A percentile compares a stretch with the other conserved stretches of the same genome.
Conservation (phyloP, 2,888 invertebrate genomes). For the Brachylomia viminalis region DNA sequence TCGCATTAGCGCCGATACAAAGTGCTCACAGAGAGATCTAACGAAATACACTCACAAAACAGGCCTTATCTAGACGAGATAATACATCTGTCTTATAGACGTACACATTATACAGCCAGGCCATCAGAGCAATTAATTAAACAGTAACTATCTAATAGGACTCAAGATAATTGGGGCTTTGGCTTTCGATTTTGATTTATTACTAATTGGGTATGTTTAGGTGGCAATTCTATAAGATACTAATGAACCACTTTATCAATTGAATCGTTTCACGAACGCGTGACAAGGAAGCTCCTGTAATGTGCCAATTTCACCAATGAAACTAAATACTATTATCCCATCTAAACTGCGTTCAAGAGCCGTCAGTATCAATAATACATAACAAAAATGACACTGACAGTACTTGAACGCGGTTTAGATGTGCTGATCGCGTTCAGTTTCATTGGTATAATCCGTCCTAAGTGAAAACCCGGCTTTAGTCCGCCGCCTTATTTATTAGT, state of each 20-base stretch:
- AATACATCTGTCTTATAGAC: constrained; percentile 28
- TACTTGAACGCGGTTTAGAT: neutral
- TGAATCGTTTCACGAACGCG: constrained; percentile 28
- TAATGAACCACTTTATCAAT: constrained; percentile 49
- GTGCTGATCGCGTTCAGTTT: neutral
- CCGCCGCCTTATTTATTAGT: constrained; percentile 54
- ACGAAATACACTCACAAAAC: constrained; percentile 23
- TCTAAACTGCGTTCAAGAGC: neutral
- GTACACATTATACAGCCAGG: constrained; percentile 29
- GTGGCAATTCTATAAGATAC: constrained; percentile 41
- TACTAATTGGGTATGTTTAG: constrained; percentile 62
- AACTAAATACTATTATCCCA: neutral
- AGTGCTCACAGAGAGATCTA: constrained; percentile 30
- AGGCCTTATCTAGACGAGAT: constrained; percentile 26
- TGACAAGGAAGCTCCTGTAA: constrained; percentile 27
- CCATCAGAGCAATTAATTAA: constrained; percentile 62
- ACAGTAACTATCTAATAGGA: constrained; percentile 62
- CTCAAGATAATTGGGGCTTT: constrained; percentile 61
- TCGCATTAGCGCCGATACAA: constrained; percentile 48
- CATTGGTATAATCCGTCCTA: neutral
- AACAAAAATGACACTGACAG: neutral
- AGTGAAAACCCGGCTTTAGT: constrained; percentile 34
- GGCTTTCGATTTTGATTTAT: constrained; percentile 64
- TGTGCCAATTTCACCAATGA: neutral
- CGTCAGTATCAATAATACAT: neutral